Evolutionary conservation across 2,113 vertebrate genomes (phyloP), one percentile per base, ranked within the genome.

Genomic region (Ictalurus furcatus): DNA sequence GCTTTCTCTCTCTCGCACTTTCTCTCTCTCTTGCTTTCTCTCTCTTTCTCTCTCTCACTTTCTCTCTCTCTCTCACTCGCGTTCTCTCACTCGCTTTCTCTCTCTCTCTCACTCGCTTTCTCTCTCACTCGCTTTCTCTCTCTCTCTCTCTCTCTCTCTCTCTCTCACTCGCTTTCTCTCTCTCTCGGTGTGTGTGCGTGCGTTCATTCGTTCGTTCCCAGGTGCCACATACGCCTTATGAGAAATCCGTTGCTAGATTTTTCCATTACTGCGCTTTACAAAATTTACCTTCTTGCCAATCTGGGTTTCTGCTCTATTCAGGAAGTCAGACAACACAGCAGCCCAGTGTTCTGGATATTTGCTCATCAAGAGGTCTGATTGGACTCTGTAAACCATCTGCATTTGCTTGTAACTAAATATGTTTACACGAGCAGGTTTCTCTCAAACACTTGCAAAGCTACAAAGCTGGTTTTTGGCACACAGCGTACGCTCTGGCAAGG

Each of bases 51-150:
- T 40, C 40, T 3, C 40, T 40, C 2, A 2, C 40, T 40, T 2
- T 40, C 40, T 40, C 40, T 40, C 40, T 40, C 40, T 3, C 40
- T 40, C 40, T 40, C 40, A 2, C 40, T 40, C 2, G 40, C 34
- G 1, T 14, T 0, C 14, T 19, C 25, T 11, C 4, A 34, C 2
- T 30, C 1, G 37, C 5, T 34, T 14, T 0, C 28, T 48, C 44
- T 48, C 44, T 48, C 44, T 48, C 44, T 48, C 44, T 48, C 44
- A 0, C 44, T 7, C 6, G 44, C 40, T 40, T 40, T 40, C 40
- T 40, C 40, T 40, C 40, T 40, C 40, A 40, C 40, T 40, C 2
- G 40, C 40, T 40, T 4, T 40, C 40, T 58, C 8, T n/a, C 9
- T 6, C 12, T 48, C 85, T 63, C 58, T n/a, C 21, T 13, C 76